A percentile compares a stretch with the other conserved stretches of the same genome.
Conservation (phyloP, 2,888 invertebrate species). For the Andrena praecox region DNA sequence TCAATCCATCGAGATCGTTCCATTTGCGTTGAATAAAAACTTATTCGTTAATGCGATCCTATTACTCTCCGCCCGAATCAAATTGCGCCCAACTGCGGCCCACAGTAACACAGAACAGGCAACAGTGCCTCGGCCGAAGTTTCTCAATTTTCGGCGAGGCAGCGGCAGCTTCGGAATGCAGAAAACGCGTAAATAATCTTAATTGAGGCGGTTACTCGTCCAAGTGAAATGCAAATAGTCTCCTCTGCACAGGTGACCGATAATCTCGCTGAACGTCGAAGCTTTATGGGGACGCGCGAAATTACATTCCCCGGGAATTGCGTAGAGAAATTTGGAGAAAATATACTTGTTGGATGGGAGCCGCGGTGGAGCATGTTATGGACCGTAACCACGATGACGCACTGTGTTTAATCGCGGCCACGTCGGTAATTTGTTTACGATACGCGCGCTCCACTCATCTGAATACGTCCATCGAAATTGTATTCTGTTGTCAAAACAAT, state of each 20-base stretch:
- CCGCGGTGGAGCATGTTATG: slow-evolving; percentile 54
- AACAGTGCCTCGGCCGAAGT: not conserved
- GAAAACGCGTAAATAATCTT: slow-evolving; percentile 60
- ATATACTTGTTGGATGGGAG: slow-evolving; percentile 57
- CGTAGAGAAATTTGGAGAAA: slow-evolving; percentile 60
- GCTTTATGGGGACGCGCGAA: slow-evolving; percentile 34
- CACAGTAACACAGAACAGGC: not conserved
- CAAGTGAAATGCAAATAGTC: slow-evolving; percentile 56
- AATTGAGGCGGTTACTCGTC: slow-evolving; percentile 56
- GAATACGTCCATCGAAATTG: slow-evolving; percentile 49
- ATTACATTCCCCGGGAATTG: slow-evolving; percentile 58
- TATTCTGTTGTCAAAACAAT: slow-evolving; percentile 47
- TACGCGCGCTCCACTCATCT: slow-evolving; percentile 31
- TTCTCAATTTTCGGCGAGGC: slow-evolving; percentile 1
- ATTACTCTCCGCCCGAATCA: not conserved
- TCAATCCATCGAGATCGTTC: no score
- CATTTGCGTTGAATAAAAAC: no score
- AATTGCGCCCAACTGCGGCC: not conserved
- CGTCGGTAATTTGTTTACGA: slow-evolving; percentile 58
- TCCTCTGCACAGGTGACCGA: slow-evolving; percentile 37
- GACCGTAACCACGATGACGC: slow-evolving; percentile 55
- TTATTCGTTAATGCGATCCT: no score
- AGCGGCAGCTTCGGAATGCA: not conserved
- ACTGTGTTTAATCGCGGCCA: slow-evolving; percentile 65
- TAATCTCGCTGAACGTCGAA: slow-evolving; percentile 54